Evolutionary conservation across 1,140 invertebrate species (phyloP).

Genomic region (Drosophila nigromelanica): DNA sequence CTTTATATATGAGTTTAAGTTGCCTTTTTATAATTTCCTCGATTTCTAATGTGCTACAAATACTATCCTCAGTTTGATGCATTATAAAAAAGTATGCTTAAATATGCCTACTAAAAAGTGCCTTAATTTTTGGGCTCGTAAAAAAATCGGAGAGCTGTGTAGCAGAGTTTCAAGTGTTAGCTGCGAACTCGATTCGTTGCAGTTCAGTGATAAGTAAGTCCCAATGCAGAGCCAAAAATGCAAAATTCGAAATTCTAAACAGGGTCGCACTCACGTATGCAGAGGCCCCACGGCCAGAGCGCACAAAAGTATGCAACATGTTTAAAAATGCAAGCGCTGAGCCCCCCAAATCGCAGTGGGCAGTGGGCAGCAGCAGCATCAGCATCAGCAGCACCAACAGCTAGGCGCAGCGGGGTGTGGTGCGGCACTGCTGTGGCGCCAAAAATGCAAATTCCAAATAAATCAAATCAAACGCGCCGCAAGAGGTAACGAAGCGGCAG

Average conservation of each 20-base stretch:
- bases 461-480: constrained; percentile 78
- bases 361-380: too few relatives aligned
- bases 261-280: constrained; percentile 51
- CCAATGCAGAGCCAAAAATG: constrained; percentile 39
- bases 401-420: not conserved
- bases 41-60: too few relatives aligned
- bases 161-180: not conserved
- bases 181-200: not conserved
- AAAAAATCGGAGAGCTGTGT: not conserved
- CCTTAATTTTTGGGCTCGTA: too few relatives aligned
- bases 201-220: constrained; percentile 41
- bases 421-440: constrained; percentile 18
- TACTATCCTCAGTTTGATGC: too few relatives aligned
- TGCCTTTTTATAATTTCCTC: too few relatives aligned
- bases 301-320: constrained; percentile 76
- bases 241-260: constrained; percentile 67
- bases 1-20: too few relatives aligned
- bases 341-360: constrained; percentile 18
- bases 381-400: not conserved
- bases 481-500: constrained; percentile 78
- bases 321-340: constrained; percentile 69
- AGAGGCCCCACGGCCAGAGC: constrained; percentile 29
- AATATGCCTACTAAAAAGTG: too few relatives aligned
- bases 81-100: too few relatives aligned
- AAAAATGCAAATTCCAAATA: constrained; percentile 81